These are phyloP conservation scores for Antitype chi DNA, from an alignment of 2,888 invertebrate species.

Conservation along the genomic window DNA sequence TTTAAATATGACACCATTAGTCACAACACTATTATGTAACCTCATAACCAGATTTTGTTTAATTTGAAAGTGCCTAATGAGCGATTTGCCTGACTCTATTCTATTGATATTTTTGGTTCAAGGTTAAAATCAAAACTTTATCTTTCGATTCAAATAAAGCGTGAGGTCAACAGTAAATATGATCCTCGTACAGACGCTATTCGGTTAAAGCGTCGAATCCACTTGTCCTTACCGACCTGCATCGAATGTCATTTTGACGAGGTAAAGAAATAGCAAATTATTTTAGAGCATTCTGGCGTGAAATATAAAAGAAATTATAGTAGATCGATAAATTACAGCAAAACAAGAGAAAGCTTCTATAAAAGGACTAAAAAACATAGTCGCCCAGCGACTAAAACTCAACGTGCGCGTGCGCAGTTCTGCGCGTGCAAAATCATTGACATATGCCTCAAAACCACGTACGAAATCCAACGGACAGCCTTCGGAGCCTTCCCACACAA, in stretches of 20 bases:
- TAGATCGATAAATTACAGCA: conserved; percentile 33
- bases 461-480: conserved; percentile 64
- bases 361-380: conserved; percentile 5
- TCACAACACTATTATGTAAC: not conserved
- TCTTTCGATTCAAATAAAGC: conserved; percentile 35
- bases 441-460: conserved; percentile 56
- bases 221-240: conserved; percentile 37
- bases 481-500: conserved; percentile 65
- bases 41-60: conserved; percentile 17
- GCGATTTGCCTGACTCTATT: conserved; percentile 54
- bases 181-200: conserved; percentile 29
- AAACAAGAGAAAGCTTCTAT: conserved; percentile 39
- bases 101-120: conserved; percentile 54
- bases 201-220: conserved; percentile 28
- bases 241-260: conserved; percentile 14
- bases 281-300: conserved; percentile 1
- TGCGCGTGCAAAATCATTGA: conserved; percentile 21
- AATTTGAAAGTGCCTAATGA: conserved; percentile 48
- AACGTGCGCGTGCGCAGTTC: no score
- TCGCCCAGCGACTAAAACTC: not conserved
- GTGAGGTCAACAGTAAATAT: conserved; percentile 49
- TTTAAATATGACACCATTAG: not conserved
- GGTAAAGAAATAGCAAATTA: conserved; percentile 6
- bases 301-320: conserved; percentile 4
- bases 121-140: conserved; percentile 52